These are phyloP conservation scores for Leptodactylus fuscus DNA, from an alignment of 2,113 vertebrate genomes.

Conservation along the genomic window DNA sequence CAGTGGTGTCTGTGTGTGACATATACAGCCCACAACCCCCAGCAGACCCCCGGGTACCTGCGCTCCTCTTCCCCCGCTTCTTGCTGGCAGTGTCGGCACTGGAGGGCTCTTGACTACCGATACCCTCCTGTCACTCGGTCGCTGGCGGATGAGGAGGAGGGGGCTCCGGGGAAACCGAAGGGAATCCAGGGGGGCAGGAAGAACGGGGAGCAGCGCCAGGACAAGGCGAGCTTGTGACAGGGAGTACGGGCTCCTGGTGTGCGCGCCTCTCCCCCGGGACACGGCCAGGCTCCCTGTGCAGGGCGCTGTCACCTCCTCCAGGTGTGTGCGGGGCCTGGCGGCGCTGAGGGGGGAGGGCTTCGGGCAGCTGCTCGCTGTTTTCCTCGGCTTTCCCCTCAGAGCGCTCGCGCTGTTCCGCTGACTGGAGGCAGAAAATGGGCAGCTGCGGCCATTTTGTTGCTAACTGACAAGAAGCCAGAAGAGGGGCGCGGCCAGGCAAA, in stretches of 20 bases:
- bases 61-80: constrained; percentile 23
- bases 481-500: constrained; percentile 29
- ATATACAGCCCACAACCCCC: neutral
- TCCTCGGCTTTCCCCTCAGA: constrained; percentile 30
- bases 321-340: constrained; percentile 6
- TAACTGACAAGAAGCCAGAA: constrained; percentile 53
- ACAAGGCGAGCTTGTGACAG: neutral
- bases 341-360: neutral
- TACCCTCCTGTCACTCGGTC: constrained; percentile 26
- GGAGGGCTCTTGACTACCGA: neutral
- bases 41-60: constrained; percentile 39
- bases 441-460: constrained; percentile 57
- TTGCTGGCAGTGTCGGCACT: neutral
- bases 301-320: neutral
- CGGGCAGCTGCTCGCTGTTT: neutral
- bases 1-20: too few relatives aligned
- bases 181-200: constrained; percentile 51
- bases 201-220: constrained; percentile 12
- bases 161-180: neutral
- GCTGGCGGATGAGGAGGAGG: constrained; percentile 4
- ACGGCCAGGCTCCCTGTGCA: constrained; percentile 36
- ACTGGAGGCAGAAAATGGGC: constrained; percentile 37
- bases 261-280: constrained; percentile 41
- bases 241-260: neutral
- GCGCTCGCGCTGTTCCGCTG: constrained; percentile 28